Evolutionary conservation across 2,888 invertebrate genomes (phyloP), one percentile per base, ranked within the genome.

Genomic region (Apodemia duryi): DNA sequence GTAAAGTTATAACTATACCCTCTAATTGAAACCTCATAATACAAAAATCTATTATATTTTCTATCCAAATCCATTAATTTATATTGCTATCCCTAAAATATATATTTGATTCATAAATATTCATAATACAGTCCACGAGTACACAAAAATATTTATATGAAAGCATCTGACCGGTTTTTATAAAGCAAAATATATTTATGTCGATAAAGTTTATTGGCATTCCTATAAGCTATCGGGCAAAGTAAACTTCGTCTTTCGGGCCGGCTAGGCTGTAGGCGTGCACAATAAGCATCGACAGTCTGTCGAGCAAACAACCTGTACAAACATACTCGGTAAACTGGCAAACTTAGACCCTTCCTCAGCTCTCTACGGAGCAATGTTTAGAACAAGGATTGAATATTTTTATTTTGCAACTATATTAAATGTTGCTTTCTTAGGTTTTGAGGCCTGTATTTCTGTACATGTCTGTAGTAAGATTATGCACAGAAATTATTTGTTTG

Each of bases 251-350:
- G 65, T 66, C 63, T 67, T 65, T 64, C 65, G 63, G 65, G 65
- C 67, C 63, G 65, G 69, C 10, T 63, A 67, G 65, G 69, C 10
- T 63, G 69, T 49, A 66, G 57, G 65, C 66, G 68, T 63, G 65
- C 78, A 83, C 84, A 85, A 84, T 84, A 84, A 83, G 83, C 84
- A 81, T 78, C 74, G 78, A 72, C 70, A 76, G 75, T 67, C 63
- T 73, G 71, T 73, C 57, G 54, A 57, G 43, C 63, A 63, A 63
- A 63, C 63, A 63, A 54, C 49, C 57, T 63, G 43, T 63, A 74
- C 71, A 75, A 75, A 85, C 81, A 82, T 76, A 65, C 69, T 66
- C 65, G 65, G 66, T 67, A 66, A 65, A 69, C 65, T 62, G 62
- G 64, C 73, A 68, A 70, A 70, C 72, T 67, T 61, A 29, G 63